Conservation (phyloP, 2,888 invertebrate species). For the Sarcophaga variegata region DNA sequence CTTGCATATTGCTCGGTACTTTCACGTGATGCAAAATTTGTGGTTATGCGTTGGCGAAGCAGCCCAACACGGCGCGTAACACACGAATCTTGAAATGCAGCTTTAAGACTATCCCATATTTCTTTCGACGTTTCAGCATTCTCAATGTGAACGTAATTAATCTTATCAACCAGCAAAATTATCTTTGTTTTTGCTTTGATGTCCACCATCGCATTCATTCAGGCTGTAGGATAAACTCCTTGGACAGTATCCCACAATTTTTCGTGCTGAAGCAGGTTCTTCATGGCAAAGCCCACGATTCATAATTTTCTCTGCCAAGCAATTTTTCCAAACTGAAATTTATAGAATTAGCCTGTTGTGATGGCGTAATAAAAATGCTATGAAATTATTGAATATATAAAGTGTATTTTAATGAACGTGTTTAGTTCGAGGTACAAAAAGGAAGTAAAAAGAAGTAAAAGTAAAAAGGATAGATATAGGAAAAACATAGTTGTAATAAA, state of each 20-base stretch:
- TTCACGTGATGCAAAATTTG: neutral
- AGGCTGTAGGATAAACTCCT: constrained; percentile 43
- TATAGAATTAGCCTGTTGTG: neutral
- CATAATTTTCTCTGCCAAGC: neutral
- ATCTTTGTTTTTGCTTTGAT: constrained; percentile 1
- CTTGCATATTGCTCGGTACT: too few species aligned
- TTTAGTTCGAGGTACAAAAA: too few species aligned
- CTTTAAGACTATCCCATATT: constrained; percentile 60
- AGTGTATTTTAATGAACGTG: too few species aligned
- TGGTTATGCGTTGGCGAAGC: neutral
- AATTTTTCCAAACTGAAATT: constrained; percentile 17
- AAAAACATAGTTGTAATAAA: too few species aligned
- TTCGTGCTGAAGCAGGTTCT: constrained; percentile 54
- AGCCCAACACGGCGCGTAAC: constrained; percentile 12
- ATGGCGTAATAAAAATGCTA: neutral
- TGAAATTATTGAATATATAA: neutral
- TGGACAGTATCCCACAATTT: constrained; percentile 55
- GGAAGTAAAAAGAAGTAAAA: too few species aligned
- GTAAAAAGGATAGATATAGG: too few species aligned
- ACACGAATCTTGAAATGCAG: constrained; percentile 49
- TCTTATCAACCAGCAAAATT: too few species aligned
- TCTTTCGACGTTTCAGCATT: constrained; percentile 21
- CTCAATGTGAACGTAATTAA: too few species aligned
- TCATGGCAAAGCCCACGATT: constrained; percentile 19
- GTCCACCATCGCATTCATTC: constrained; percentile 28